Evolutionary conservation across 2,113 vertebrate species (phyloP).

Genomic region (Phyllopteryx taeniolatus): DNA sequence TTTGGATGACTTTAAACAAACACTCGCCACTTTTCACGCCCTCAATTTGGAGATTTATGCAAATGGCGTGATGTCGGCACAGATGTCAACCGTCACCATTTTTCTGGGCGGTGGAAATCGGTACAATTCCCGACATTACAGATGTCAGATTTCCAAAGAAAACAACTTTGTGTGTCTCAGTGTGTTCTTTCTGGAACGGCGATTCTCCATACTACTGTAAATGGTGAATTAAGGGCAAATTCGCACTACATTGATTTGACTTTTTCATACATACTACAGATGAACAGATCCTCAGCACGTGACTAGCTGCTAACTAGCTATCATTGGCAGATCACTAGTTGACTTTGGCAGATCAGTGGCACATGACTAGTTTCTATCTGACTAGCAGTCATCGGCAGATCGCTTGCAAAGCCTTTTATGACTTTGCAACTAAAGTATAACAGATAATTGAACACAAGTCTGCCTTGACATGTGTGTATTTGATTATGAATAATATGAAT

Average conservation of each 20-base stretch:
- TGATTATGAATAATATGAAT: no score
- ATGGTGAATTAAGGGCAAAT: background rate
- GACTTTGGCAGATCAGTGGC: no score
- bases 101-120: background rate
- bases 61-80: slow-evolving; percentile 59
- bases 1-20: slow-evolving; percentile 92
- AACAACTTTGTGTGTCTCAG: slow-evolving; percentile 20
- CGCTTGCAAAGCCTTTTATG: background rate
- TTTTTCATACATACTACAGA: background rate
- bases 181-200: slow-evolving; percentile 49
- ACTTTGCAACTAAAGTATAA: no score
- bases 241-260: background rate
- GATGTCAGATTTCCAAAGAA: slow-evolving; percentile 47
- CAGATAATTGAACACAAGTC: no score
- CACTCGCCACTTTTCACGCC: slow-evolving; percentile 75
- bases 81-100: slow-evolving; percentile 72
- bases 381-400: background rate
- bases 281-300: no score
- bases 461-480: no score
- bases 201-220: background rate
- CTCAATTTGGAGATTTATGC: slow-evolving; percentile 83
- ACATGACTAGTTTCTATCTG: no score
- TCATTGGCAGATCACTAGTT: no score
- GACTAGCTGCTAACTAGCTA: no score
- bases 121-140: background rate